Percentiles rank a stretch among this genome's conserved stretches.
Conservation (phyloP, 2,797 vertebrate species). For the Lycodopsis pacificus region DNA sequence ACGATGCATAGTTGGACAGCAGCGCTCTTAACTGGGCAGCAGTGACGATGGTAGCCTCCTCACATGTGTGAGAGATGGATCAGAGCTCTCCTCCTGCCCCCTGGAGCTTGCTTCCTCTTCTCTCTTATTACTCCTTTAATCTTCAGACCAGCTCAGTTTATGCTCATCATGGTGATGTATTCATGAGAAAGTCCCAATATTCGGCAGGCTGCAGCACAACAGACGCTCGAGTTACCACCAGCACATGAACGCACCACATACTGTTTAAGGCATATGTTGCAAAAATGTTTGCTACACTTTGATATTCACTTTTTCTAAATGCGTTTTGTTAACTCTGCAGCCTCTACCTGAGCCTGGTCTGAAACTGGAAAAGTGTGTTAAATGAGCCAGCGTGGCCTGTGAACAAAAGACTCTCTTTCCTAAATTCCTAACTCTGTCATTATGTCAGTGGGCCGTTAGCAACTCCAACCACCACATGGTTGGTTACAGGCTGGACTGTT, state of each 20-base stretch:
- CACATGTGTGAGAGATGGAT: background rate
- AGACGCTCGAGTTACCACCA: background rate
- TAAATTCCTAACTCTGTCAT: slow-evolving; percentile 25
- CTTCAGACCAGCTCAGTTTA: background rate
- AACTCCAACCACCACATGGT: slow-evolving; percentile 3
- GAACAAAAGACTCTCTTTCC: slow-evolving; percentile 3
- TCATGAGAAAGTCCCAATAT: background rate
- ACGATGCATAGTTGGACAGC: background rate
- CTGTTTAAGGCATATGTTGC: background rate
- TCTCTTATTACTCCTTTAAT: background rate
- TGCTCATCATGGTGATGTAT: background rate
- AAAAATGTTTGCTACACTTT: background rate
- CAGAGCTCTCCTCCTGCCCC: background rate
- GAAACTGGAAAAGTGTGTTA: background rate
- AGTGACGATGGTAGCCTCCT: background rate
- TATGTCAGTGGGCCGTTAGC: slow-evolving; percentile 9
- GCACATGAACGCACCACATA: background rate
- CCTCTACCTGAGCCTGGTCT: background rate
- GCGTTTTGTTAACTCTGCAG: background rate
- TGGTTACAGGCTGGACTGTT: slow-evolving; percentile 1
- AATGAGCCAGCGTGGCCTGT: background rate
- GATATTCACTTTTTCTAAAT: background rate
- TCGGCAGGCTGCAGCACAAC: background rate
- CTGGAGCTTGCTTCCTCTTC: slow-evolving; percentile 8
- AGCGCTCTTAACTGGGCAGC: background rate